Evolutionary conservation across 37 sponge, comb jelly and placozoan genomes (phyloP).

Genomic region (Aplysina aerophoba): DNA sequence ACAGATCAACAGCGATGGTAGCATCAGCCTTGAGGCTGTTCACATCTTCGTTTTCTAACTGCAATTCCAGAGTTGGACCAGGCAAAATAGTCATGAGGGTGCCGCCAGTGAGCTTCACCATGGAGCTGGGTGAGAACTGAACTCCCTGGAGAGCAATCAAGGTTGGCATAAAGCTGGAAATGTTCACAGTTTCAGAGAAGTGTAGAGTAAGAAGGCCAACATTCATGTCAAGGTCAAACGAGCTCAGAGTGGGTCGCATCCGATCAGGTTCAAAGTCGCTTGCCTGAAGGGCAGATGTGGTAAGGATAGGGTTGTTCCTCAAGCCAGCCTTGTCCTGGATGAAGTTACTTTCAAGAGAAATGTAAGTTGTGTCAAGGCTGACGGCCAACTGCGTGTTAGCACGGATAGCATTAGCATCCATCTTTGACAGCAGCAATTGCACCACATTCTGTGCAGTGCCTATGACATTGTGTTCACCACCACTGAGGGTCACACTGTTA

Average conservation of each 20-base stretch:
- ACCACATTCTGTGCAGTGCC: slow-evolving; percentile 16
- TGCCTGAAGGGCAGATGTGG: slow-evolving; percentile 41
- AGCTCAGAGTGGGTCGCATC: slow-evolving; percentile 57
- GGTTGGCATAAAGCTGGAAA: slow-evolving; percentile 52
- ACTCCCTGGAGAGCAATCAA: slow-evolving; percentile 69
- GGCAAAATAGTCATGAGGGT: slow-evolving; percentile 35
- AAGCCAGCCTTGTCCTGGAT: slow-evolving; percentile 73
- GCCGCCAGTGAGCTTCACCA: slow-evolving; percentile 66
- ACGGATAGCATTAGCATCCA: slow-evolving; percentile 74
- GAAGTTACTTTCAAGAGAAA: slow-evolving; percentile 43
- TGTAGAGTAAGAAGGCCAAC: slow-evolving; percentile 55
- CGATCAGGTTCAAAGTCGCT: slow-evolving; percentile 73
- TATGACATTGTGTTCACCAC: slow-evolving; percentile 23
- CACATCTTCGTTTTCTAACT: slow-evolving; percentile 44
- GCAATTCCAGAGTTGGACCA: slow-evolving; percentile 50
- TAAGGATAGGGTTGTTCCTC: slow-evolving; percentile 30
- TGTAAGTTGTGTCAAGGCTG: slow-evolving; percentile 52
- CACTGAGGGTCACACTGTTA: slow-evolving; percentile 42
- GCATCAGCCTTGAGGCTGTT: slow-evolving; percentile 53
- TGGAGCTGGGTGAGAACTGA: neutral
- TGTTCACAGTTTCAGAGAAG: slow-evolving; percentile 88
- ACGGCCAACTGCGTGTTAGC: slow-evolving; percentile 60
- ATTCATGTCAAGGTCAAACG: slow-evolving; percentile 57
- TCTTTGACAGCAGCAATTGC: slow-evolving; percentile 38
- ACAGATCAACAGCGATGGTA: slow-evolving; percentile 46